Evolutionary conservation across 2,888 invertebrate species (phyloP), one percentile per base, ranked within the genome.

Genomic region (Xestoiulus laeticollis): DNA sequence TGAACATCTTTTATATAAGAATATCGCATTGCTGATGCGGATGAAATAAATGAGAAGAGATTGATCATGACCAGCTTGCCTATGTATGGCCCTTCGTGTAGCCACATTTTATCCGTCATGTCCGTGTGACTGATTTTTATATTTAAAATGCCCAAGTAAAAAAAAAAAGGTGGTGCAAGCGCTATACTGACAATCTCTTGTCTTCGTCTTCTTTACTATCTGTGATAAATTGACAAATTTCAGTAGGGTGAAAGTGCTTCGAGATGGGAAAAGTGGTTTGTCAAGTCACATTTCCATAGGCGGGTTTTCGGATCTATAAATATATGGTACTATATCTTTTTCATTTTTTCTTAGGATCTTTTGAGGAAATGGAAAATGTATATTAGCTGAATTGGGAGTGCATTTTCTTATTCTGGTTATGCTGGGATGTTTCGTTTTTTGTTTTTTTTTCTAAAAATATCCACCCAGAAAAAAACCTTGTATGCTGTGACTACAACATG

Each of bases 71-170:
- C 68, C 68, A 68, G 68, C 68, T 10, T 19, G 12, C 48, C 14
- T 38, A 48, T 48, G 48, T 2, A 48, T 48, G 68, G 68, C n/a
- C 26, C 26, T 68, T 68, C 22, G 8, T 68, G 6, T 22, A 26
- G 68, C 68, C 68, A 26, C 26, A 68, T 68, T 68, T 68, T 68
- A 22, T 68, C 68, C 68, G 26, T 26, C 68, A 68, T 68, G 68
- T 68, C 68, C 68, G 68, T 68, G 68, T 68, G 68, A 68, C 68
- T 68, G 68, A 68, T 68, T 68, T 68, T 68, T 68, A 68, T 68
- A 68, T 68, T 68, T 68, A 22, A 68, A 68, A 68, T 68, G 26
- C 8, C 68, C 68, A 19, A 8, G 38, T 8, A 38, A 38, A 38
- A 38, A 68, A 68, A 68, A 26, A 68, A 26, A 4, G 68, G 26